These are phyloP conservation scores for Borostomias antarcticus DNA, from an alignment of 2,797 vertebrate species.

Conservation along the genomic window DNA sequence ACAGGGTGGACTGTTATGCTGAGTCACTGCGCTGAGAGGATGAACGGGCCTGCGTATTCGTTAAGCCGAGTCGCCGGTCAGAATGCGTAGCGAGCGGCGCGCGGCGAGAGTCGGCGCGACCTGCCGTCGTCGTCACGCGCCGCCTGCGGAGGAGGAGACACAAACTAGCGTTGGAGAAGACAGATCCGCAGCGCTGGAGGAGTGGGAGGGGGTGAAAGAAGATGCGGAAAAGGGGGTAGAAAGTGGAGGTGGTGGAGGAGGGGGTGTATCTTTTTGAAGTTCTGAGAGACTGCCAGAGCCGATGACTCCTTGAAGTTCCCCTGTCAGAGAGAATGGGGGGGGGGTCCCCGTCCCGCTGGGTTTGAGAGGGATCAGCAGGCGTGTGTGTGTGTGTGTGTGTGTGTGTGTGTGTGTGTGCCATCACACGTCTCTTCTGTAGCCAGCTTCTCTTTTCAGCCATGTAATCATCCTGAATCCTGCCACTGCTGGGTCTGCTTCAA, in stretches of 20 bases:
- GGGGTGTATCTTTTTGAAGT: slow-evolving; percentile 27
- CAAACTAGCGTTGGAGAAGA: slow-evolving; percentile 22
- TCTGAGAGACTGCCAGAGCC: slow-evolving; percentile 46
- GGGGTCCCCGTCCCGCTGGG: slow-evolving; percentile 6
- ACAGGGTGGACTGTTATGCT: not conserved
- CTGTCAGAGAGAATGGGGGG: slow-evolving; percentile 37
- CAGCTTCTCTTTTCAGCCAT: slow-evolving; percentile 32
- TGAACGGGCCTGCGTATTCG: no score
- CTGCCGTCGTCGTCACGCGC: no score
- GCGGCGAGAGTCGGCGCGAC: no score
- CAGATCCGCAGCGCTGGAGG: slow-evolving; percentile 29
- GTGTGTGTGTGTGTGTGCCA: slow-evolving; percentile 22
- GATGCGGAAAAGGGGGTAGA: slow-evolving; percentile 20
- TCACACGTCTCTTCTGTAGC: slow-evolving; percentile 12
- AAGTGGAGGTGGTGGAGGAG: not conserved
- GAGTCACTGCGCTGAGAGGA: not conserved
- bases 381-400: slow-evolving; percentile 24
- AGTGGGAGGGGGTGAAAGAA: slow-evolving; percentile 24
- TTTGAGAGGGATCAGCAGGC: slow-evolving; percentile 11
- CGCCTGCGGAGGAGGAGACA: slow-evolving; percentile 23
- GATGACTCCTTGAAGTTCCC: slow-evolving; percentile 53
- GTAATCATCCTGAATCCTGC: slow-evolving; percentile 62
- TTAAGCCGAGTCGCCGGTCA: no score
- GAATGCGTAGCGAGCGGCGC: not conserved
- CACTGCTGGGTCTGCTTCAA: slow-evolving; percentile 25